These are phyloP conservation scores for Linnaemya vulpina DNA, from an alignment of 2,888 invertebrate genomes.

Conservation along the genomic window DNA sequence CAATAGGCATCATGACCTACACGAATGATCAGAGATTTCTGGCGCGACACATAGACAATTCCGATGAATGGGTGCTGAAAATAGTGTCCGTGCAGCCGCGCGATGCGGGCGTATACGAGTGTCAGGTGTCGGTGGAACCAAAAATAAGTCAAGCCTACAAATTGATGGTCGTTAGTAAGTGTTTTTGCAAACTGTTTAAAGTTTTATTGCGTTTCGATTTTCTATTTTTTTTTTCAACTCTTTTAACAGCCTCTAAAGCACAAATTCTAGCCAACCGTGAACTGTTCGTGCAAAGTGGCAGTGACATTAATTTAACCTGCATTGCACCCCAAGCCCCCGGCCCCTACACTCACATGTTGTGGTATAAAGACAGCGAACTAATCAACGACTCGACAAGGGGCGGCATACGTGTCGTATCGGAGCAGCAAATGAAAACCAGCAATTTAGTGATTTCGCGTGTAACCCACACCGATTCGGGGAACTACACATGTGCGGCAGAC, in stretches of 20 bases:
- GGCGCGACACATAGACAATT: slow-evolving; percentile 87
- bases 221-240: not conserved
- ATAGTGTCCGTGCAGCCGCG: slow-evolving; percentile 88
- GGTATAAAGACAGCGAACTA: slow-evolving; percentile 92
- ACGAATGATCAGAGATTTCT: slow-evolving; percentile 90
- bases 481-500: slow-evolving; percentile 95
- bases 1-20: slow-evolving; percentile 88
- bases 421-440: slow-evolving; percentile 92
- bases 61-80: slow-evolving; percentile 89
- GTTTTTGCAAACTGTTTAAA: not conserved
- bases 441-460: slow-evolving; percentile 91
- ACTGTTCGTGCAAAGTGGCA: slow-evolving; percentile 93
- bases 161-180: slow-evolving; percentile 86
- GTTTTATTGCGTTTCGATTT: not conserved
- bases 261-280: slow-evolving; percentile 93
- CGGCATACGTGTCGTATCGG: slow-evolving; percentile 93
- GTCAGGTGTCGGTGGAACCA: slow-evolving; percentile 91
- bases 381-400: slow-evolving; percentile 94
- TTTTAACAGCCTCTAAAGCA: slow-evolving; percentile 90
- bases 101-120: slow-evolving; percentile 89
- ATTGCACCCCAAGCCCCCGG: slow-evolving; percentile 89
- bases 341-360: slow-evolving; percentile 89
- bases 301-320: slow-evolving; percentile 96
- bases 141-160: slow-evolving; percentile 89
- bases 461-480: slow-evolving; percentile 86